Base-by-base conservation (phyloP, 2,113 vertebrate species). In the Zingel zingel region DNA sequence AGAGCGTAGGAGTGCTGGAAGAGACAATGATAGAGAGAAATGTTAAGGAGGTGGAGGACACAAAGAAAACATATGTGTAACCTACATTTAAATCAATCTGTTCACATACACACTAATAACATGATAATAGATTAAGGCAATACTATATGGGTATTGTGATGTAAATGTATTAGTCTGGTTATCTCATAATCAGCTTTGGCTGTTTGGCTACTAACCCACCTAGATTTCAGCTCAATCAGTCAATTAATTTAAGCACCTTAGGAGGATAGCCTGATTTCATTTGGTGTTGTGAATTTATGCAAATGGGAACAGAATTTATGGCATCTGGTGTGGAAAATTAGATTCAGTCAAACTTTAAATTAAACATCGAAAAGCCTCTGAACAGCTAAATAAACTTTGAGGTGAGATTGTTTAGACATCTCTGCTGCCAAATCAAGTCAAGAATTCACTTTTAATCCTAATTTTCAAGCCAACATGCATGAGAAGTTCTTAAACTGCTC, bases 161-260 rank as follows among this genome's bases (percentile, higher is more conserved):
- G 88, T 54, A 79, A 87, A 87, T 85, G 33, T 58, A 0, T 69
- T 63, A 23, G 56, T 81, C 67, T 81, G 51, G 36, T 45, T 78
- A 54, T 82, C 74, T 70, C 77, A 74, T 88, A 91, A 92, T 90
- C 89, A 85, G 82, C 77, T 91, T 86, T 86, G 68, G n/a, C 18
- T 71, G 53, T 71, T 82, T 74, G 77, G 36, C 9, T 30, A 39
- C 63, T 27, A 80, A 82, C 71, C 70, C 47, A 30, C 21, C 9
- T 23, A 43, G 36, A 72, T 79, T 71, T 64, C 2, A 66, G 14
- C 58, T 36, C 70, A 79, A 47, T 68, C 80, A 69, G 23, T 81
- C n/a, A 36, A 43, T 88, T 84, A 50, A 68, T 67, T 59, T 23
- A 36, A 80, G 19, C 45, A 58, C n/a, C 18, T 63, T 43, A 36